Evolutionary conservation across 2,888 invertebrate genomes (phyloP).

Genomic region (Eupithecia pulchellata): DNA sequence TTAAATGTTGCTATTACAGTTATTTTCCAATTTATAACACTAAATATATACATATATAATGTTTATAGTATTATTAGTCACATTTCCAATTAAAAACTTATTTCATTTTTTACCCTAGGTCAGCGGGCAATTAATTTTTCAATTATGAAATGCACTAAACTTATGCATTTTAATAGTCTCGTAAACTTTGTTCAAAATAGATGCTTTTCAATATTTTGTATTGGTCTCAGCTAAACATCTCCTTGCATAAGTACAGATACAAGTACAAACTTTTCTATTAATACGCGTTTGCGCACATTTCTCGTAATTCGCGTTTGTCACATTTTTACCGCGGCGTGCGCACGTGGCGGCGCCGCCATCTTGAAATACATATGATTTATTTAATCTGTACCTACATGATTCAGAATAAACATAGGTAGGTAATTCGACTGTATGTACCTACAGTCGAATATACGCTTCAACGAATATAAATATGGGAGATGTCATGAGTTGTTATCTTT

Average conservation of each 20-base stretch:
- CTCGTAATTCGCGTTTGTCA: constrained; percentile 65
- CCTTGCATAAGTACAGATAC: constrained; percentile 12
- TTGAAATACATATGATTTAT: constrained; percentile 37
- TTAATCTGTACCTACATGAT: constrained; percentile 18
- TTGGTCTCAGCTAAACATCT: not conserved
- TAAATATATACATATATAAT: no score
- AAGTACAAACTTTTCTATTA: constrained; percentile 49
- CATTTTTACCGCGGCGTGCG: constrained; percentile 51
- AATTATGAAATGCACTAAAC: constrained; percentile 19
- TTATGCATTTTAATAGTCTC: constrained; percentile 4
- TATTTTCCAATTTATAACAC: not conserved
- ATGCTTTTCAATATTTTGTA: not conserved
- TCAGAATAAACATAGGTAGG: constrained; percentile 15
- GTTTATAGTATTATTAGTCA: not conserved
- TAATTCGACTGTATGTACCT: no score
- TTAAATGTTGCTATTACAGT: not conserved
- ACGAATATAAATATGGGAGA: not conserved
- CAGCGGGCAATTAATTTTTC: constrained; percentile 12
- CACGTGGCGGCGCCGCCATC: constrained; percentile 32
- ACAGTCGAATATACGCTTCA: constrained; percentile 2
- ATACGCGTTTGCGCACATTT: constrained; percentile 58
- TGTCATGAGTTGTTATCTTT: not conserved
- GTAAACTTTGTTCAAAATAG: not conserved
- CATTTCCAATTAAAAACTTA: not conserved
- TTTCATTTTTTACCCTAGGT: constrained; percentile 4